Evolutionary conservation across 1,140 invertebrate species (phyloP).

Genomic region (Neodiprion lecontei): DNA sequence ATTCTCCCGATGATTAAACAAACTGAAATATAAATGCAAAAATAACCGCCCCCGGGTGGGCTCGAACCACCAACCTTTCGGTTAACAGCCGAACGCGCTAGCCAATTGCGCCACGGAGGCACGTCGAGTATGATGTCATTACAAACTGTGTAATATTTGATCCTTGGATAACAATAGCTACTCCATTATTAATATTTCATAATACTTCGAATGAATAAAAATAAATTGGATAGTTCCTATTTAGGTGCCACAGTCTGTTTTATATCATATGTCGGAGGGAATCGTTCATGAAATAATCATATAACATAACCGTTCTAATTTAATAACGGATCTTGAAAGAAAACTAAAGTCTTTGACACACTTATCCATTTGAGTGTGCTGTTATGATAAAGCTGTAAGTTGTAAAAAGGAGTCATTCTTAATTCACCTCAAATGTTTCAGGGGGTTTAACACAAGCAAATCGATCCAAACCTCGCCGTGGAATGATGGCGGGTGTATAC

Average conservation of each 20-base stretch:
- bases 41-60: conserved; percentile 71
- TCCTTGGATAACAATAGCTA: not conserved
- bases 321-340: too few species aligned
- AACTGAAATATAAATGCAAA: conserved; percentile 32
- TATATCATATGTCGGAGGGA: too few species aligned
- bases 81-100: conserved; percentile 92
- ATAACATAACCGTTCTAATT: too few species aligned
- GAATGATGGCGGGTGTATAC: conserved; percentile 1
- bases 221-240: not conserved
- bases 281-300: too few species aligned
- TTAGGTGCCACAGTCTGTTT: too few species aligned
- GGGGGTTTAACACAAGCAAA: not conserved
- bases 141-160: not conserved
- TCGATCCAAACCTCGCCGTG: not conserved
- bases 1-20: not conserved
- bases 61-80: conserved; percentile 90
- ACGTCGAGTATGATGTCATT: not conserved
- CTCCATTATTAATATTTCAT: not conserved
- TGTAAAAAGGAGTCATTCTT: not conserved
- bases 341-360: too few species aligned
- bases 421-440: not conserved
- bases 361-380: too few species aligned
- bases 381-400: too few species aligned
- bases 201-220: not conserved
- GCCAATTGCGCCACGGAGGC: conserved; percentile 83